Percentiles rank a stretch among this genome's conserved stretches.
Evolutionary conservation across 2,113 vertebrate species (phyloP).

Genomic region (Hydrochoerus hydrochaeris): DNA sequence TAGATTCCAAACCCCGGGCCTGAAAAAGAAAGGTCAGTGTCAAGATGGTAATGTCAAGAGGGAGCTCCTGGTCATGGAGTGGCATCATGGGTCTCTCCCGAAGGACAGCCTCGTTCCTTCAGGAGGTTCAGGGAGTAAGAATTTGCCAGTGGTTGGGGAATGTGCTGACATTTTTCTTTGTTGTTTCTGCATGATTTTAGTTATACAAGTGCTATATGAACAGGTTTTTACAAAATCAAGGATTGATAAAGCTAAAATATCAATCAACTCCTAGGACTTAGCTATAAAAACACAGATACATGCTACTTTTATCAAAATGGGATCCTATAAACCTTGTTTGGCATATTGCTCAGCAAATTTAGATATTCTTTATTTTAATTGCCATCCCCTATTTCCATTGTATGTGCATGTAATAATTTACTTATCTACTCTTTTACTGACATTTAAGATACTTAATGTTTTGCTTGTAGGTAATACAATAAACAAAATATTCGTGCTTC

Average conservation of each 20-base stretch:
- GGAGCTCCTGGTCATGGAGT: neutral
- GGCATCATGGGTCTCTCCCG: neutral
- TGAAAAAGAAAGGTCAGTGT: conserved; percentile 74
- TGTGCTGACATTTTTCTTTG: neutral
- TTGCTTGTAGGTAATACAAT: neutral
- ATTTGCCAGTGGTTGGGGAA: neutral
- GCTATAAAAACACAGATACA: neutral
- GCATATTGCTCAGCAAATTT: neutral
- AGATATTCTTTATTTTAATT: conserved; percentile 2
- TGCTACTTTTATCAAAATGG: neutral
- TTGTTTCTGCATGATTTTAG: conserved; percentile 9
- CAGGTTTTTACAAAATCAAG: neutral
- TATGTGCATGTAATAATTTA: neutral
- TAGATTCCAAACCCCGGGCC: conserved; percentile 98
- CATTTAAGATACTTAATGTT: conserved; percentile 23
- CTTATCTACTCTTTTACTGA: neutral
- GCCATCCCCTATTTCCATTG: neutral
- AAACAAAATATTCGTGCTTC: neutral
- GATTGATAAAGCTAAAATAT: neutral
- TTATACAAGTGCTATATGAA: neutral
- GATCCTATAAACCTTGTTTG: neutral
- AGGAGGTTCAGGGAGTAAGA: neutral
- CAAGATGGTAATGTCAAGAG: neutral
- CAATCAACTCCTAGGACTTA: neutral
- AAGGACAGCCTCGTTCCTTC: neutral